These are phyloP conservation scores for Oenanthe melanoleuca DNA, from an alignment of 2,113 vertebrate species.

Conservation along the genomic window DNA sequence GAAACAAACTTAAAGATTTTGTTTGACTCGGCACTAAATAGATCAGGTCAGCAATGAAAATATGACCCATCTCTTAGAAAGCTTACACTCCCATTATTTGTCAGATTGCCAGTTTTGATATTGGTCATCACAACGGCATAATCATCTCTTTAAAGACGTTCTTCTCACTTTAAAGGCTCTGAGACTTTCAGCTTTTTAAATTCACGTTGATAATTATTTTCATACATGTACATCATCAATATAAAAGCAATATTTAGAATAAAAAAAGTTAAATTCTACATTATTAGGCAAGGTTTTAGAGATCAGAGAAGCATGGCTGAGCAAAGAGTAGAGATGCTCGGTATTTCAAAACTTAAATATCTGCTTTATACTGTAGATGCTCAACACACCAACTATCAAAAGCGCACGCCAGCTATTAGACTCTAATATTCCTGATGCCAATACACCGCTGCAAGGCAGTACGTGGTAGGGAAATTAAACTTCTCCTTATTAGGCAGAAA, in stretches of 20 bases:
- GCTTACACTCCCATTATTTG: neutral
- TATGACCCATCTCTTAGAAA: neutral
- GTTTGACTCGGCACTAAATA: neutral
- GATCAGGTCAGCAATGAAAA: neutral
- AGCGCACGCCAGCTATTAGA: neutral
- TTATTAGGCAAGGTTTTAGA: neutral
- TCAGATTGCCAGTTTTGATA: neutral
- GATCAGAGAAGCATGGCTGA: neutral
- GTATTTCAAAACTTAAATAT: neutral
- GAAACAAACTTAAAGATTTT: neutral
- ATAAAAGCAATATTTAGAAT: neutral
- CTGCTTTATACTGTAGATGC: neutral
- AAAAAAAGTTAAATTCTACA: neutral
- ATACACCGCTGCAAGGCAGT: accelerated
- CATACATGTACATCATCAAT: neutral
- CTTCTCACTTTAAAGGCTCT: neutral
- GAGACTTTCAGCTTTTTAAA: neutral
- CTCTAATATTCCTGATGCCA: neutral
- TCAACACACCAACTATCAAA: neutral
- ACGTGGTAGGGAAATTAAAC: accelerated
- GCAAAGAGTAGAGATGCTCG: neutral
- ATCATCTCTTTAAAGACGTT: neutral
- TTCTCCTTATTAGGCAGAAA: neutral
- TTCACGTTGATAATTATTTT: neutral
- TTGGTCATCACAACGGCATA: neutral